These are phyloP conservation scores for Tauraco hartlaubi DNA, from an alignment of 2,797 vertebrate genomes.

Conservation along the genomic window DNA sequence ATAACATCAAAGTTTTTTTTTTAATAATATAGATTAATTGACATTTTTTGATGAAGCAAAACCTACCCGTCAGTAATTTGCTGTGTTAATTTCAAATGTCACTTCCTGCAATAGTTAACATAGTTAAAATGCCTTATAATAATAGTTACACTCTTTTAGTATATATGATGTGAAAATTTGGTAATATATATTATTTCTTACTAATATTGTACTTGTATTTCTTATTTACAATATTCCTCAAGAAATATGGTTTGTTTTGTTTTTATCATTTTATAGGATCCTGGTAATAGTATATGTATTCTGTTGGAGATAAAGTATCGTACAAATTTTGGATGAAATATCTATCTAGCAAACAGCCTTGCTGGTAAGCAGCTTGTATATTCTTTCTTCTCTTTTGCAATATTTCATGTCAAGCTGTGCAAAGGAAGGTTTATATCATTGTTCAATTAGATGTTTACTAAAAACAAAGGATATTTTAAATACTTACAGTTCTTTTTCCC, in stretches of 20 bases:
- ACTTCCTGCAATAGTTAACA: background rate
- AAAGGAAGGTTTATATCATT: background rate
- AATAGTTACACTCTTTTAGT: background rate
- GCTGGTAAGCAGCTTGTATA: constrained; percentile 9
- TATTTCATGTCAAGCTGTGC: background rate
- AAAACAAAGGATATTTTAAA: background rate
- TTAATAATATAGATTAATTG: background rate
- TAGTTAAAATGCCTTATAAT: background rate
- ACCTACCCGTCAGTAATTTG: background rate
- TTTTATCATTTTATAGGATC: background rate
- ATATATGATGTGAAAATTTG: background rate
- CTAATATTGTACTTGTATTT: background rate
- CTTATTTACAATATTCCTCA: background rate
- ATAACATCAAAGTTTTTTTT: background rate
- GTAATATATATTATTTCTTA: background rate
- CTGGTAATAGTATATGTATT: background rate
- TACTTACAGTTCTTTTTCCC: background rate
- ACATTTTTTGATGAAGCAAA: background rate
- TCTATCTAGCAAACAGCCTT: background rate
- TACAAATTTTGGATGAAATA: background rate
- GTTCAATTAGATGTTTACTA: background rate
- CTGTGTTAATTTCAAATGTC: background rate
- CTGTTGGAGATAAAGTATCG: background rate
- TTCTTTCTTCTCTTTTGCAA: background rate
- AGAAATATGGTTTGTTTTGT: background rate